Percentiles rank a stretch among this genome's conserved stretches.
These are phyloP conservation scores for Neotragus moschatus DNA, from an alignment of 2,113 vertebrate species.

Conservation along the genomic window DNA sequence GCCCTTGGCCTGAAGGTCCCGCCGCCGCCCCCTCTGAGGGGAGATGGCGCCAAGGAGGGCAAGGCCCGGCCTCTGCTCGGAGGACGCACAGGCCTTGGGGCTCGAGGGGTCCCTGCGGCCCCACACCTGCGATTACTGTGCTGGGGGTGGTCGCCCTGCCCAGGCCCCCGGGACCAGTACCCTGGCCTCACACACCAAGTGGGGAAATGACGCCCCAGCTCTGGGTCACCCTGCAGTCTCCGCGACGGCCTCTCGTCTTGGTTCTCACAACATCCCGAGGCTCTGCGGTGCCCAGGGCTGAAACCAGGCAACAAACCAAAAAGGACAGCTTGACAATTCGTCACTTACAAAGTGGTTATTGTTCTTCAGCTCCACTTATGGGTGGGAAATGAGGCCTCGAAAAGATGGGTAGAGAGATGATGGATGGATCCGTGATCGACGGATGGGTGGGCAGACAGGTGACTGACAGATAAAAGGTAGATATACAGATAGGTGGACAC, in stretches of 20 bases:
- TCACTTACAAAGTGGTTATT: not conserved
- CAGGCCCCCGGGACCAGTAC: not conserved
- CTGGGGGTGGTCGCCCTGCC: not conserved
- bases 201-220: rapidly evolving
- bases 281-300: not conserved
- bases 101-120: not conserved
- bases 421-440: not conserved
- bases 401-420: not conserved
- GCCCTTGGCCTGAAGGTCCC: constrained; percentile 9
- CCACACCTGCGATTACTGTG: not conserved
- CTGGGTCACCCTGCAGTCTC: rapidly evolving
- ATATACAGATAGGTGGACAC: not conserved
- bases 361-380: not conserved
- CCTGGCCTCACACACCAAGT: not conserved
- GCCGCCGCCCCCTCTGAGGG: not conserved
- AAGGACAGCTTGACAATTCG: not conserved
- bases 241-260: rapidly evolving
- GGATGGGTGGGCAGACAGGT: not conserved
- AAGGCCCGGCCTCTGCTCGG: not conserved
- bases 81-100: not conserved
- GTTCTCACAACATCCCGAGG: not conserved
- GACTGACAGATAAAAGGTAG: not conserved
- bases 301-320: not conserved
- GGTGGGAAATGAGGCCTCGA: not conserved
- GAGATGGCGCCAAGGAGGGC: constrained; percentile 8